phyloP scores from a whole-genome alignment of 2,113 vertebrate genomes.

The Tupaia chinensis region DNA sequence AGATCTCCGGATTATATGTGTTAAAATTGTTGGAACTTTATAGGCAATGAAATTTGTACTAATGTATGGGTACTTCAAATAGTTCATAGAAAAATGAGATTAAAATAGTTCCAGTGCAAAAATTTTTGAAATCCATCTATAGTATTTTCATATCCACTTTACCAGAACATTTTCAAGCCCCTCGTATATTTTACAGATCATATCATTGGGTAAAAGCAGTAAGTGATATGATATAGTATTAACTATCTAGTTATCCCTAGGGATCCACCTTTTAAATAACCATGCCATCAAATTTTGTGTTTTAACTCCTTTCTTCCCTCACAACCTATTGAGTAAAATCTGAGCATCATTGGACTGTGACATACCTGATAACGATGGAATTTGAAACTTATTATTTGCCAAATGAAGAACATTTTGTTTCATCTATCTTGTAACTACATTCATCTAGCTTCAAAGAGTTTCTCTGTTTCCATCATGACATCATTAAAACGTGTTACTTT shows the following conservation, averaged over 20 bases:
- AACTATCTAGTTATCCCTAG: neutral
- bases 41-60: neutral
- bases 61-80: too few species aligned
- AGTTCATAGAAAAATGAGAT: too few species aligned
- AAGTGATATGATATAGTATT: neutral
- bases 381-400: neutral
- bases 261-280: neutral
- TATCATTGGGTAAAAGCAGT: neutral
- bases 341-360: neutral
- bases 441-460: neutral
- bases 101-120: too few species aligned
- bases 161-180: too few species aligned
- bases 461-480: neutral
- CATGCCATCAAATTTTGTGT: neutral
- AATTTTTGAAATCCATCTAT: too few species aligned
- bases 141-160: too few species aligned
- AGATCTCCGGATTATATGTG: neutral
- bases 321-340: neutral
- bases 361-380: neutral
- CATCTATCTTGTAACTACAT: neutral
- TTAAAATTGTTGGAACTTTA: neutral
- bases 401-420: neutral
- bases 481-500: neutral
- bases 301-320: neutral
- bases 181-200: neutral